phyloP scores from a whole-genome alignment of 1,140 invertebrate genomes.

The Drosophila suzukii region DNA sequence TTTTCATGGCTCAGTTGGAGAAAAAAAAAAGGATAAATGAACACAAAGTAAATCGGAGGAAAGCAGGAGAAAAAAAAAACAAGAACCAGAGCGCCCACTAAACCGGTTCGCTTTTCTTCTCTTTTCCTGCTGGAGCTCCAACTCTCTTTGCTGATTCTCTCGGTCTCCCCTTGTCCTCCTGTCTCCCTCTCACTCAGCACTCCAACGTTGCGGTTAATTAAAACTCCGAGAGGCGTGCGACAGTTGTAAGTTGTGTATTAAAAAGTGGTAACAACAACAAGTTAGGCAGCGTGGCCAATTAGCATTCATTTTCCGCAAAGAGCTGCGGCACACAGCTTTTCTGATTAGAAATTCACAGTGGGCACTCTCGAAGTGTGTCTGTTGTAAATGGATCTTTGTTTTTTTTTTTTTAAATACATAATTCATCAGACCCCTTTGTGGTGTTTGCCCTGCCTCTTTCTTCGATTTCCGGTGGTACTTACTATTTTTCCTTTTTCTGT shows the following conservation, averaged over 20 bases:
- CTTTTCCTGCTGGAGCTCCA: constrained; percentile 18
- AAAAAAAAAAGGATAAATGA: constrained; percentile 40
- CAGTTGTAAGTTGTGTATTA: constrained; percentile 53
- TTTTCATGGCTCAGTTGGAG: constrained; percentile 3
- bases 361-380: constrained; percentile 23
- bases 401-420: constrained; percentile 61
- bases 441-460: constrained; percentile 3
- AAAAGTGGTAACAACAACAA: constrained; percentile 57
- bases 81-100: constrained; percentile 40
- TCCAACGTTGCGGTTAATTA: constrained; percentile 45
- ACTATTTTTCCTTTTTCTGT: constrained; percentile 39
- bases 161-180: not conserved
- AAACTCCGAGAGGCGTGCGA: constrained; percentile 46
- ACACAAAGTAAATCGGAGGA: constrained; percentile 37
- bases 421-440: constrained; percentile 60
- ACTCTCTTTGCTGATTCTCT: constrained; percentile 25
- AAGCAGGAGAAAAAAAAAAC: constrained; percentile 12
- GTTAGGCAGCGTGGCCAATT: constrained; percentile 60
- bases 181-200: not conserved
- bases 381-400: constrained; percentile 57
- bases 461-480: constrained; percentile 73
- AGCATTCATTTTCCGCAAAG: constrained; percentile 41
- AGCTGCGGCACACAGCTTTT: constrained; percentile 30
- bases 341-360: constrained; percentile 77
- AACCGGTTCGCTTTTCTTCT: constrained; percentile 40